These are phyloP conservation scores for Campoletis raptor DNA, from an alignment of 2,888 invertebrate species.

Conservation along the genomic window DNA sequence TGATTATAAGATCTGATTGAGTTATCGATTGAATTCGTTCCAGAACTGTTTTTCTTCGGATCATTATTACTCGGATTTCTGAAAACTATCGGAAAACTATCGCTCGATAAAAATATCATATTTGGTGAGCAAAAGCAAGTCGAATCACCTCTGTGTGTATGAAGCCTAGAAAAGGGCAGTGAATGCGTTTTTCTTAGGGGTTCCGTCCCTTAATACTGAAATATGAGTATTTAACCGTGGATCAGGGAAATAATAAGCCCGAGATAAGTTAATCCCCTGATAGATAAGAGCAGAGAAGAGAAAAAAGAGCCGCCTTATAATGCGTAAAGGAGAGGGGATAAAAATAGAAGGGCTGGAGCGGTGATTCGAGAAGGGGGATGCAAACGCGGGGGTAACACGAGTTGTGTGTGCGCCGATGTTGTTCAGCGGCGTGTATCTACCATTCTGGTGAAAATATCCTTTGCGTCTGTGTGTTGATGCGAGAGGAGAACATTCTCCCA, in stretches of 20 bases:
- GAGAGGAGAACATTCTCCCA: slow-evolving; percentile 79
- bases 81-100: slow-evolving; percentile 1
- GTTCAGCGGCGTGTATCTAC: slow-evolving; percentile 74
- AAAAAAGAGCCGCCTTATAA: slow-evolving; percentile 63
- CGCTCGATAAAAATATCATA: slow-evolving; percentile 18
- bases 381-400: slow-evolving; percentile 73
- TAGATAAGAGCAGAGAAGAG: slow-evolving; percentile 79
- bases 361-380: slow-evolving; percentile 64
- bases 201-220: slow-evolving; percentile 81
- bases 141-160: slow-evolving; percentile 66
- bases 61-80: slow-evolving; percentile 15
- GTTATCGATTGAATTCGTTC: slow-evolving; percentile 47
- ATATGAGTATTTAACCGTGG: slow-evolving; percentile 84
- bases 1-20: not conserved
- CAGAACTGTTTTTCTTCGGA: slow-evolving; percentile 6
- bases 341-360: slow-evolving; percentile 71
- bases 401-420: slow-evolving; percentile 74
- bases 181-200: slow-evolving; percentile 25
- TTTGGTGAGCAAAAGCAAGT: slow-evolving; percentile 44
- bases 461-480: slow-evolving; percentile 68
- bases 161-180: not conserved
- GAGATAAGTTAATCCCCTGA: slow-evolving; percentile 84
- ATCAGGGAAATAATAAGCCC: slow-evolving; percentile 84
- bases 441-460: slow-evolving; percentile 70
- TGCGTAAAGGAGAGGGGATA: slow-evolving; percentile 61